phyloP scores from a whole-genome alignment of 1,140 invertebrate genomes.

The Saccostrea cuccullata region DNA sequence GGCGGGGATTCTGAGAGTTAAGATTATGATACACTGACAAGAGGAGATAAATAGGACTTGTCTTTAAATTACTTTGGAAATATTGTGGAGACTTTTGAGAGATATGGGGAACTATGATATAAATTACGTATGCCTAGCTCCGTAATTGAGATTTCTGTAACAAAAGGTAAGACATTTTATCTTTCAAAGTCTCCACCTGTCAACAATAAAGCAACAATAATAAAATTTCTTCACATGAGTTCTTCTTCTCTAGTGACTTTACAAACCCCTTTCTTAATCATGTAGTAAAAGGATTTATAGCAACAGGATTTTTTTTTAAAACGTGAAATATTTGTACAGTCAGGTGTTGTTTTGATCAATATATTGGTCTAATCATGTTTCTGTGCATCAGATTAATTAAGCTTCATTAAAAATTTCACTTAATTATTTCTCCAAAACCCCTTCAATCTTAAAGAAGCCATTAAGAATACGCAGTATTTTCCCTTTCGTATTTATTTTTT shows the following conservation, averaged over 20 bases:
- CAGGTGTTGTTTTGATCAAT: background rate
- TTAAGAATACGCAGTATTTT: too few relatives aligned
- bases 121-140: conserved; percentile 8
- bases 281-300: background rate
- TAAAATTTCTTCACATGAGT: background rate
- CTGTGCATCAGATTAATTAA: too few relatives aligned
- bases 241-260: background rate
- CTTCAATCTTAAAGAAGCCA: too few relatives aligned
- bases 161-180: conserved; percentile 29
- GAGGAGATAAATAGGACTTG: conserved; percentile 6
- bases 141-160: background rate
- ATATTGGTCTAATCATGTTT: too few relatives aligned
- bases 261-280: background rate
- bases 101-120: conserved; percentile 5
- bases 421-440: too few relatives aligned
- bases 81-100: conserved; percentile 1
- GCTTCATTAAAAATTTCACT: too few relatives aligned
- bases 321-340: background rate
- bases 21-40: background rate
- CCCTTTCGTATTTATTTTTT: too few relatives aligned
- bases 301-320: background rate
- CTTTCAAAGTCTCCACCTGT: background rate
- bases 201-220: background rate
- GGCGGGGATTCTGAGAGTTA: background rate
- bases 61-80: background rate